Evolutionary conservation across 1,140 invertebrate genomes (phyloP).

Genomic region (Gyrodactylus salaris): DNA sequence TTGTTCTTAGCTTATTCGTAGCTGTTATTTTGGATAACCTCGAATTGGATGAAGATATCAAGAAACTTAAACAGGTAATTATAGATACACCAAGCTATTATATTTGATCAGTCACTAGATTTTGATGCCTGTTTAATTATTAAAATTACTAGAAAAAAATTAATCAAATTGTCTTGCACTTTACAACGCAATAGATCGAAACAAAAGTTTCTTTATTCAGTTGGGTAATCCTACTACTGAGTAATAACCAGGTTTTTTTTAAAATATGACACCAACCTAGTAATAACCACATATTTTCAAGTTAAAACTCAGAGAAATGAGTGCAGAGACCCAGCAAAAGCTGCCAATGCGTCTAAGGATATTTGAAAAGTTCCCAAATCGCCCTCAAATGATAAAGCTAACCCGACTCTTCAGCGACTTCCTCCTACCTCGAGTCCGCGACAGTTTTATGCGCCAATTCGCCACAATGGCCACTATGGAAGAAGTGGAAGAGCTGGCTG

Average conservation of each 20-base stretch:
- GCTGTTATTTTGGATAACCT: constrained; percentile 97
- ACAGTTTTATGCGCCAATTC: constrained; percentile 93
- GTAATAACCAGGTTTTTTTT: no score
- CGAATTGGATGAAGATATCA: constrained; percentile 93
- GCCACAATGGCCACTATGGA: constrained; percentile 19
- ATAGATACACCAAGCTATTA: not conserved
- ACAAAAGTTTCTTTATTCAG: not conserved
- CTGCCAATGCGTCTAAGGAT: constrained; percentile 67
- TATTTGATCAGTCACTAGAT: not conserved
- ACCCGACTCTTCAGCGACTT: constrained; percentile 83
- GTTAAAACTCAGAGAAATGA: constrained; percentile 71
- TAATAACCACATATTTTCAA: no score
- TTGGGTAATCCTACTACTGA: no score
- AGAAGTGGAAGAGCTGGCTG: not conserved
- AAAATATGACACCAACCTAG: no score
- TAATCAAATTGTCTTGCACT: not conserved
- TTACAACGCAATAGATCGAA: not conserved
- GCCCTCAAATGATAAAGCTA: constrained; percentile 80
- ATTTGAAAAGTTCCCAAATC: constrained; percentile 93
- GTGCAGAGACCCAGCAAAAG: constrained; percentile 61
- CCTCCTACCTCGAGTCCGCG: constrained; percentile 65
- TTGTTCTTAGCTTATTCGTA: constrained; percentile 94
- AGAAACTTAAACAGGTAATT: constrained; percentile 61
- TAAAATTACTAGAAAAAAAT: no score
- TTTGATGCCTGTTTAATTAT: not conserved